Evolutionary conservation across 2,888 invertebrate species (phyloP), one percentile per base, ranked within the genome.

Genomic region (Diloba caeruleocephala): DNA sequence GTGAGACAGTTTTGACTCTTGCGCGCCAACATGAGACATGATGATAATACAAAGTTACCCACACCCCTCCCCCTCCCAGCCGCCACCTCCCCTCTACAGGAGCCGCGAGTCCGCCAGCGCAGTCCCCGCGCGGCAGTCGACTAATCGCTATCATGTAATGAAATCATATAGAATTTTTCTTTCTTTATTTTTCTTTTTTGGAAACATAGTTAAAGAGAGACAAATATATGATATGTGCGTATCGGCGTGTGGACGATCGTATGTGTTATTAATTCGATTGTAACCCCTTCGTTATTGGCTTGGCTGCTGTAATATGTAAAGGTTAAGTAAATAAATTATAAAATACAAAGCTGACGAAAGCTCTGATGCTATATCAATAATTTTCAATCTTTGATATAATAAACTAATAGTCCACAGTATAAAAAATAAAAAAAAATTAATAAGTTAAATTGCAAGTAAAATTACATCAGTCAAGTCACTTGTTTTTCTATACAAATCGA

Each of bases 161-260:
- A 88, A 80, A 88, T 83, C 84, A 85, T 78, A 89, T 87, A 91
- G 88, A 90, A 86, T 85, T 82, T 83, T 89, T 87, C 80, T 83
- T 88, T 87, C 72, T 75, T 84, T 87, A 84, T 74, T 79, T 87
- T 87, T 84, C 79, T 78, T 79, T 84, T 92, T 92, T 88, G 85
- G 81, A 89, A 87, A 85, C 83, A 86, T 89, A 90, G 89, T 83
- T 78, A 83, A 84, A 84, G 81, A 85, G 82, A 87, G 81, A 89
- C 79, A 80, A 82, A 85, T 87, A 84, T 88, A 91, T 93, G 91
- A 92, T 92, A 92, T 92, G 92, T 92, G 92, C 92, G 92, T 91
- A 90, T 87, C 87, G 84, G 85, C 85, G 92, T 91, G 90, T 92
- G 91, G 87, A 89, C 88, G 84, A 89, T 81, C 83, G 87, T 89